Percentiles rank a stretch among this genome's conserved stretches.
Evolutionary conservation across 2,888 invertebrate species (phyloP).

Genomic region (Scaptomyza caliginosa): DNA sequence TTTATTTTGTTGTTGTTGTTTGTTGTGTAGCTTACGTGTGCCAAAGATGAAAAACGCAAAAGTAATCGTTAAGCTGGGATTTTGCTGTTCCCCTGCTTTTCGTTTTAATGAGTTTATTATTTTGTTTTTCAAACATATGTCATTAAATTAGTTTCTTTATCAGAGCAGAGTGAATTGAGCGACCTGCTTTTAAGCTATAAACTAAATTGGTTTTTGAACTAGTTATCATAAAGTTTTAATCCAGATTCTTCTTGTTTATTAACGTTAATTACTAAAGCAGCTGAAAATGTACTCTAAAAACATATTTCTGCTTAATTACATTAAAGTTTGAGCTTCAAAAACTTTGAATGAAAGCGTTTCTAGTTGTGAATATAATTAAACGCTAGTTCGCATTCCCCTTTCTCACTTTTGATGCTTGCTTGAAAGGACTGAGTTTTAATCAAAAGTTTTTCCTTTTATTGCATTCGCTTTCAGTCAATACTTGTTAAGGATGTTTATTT

Average conservation of each 20-base stretch:
- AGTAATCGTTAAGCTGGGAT: slow-evolving; percentile 18
- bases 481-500: neutral
- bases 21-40: neutral
- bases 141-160: neutral
- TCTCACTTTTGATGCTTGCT: neutral
- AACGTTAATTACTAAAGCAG: neutral
- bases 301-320: neutral
- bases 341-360: neutral
- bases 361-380: neutral
- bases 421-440: slow-evolving; percentile 1
- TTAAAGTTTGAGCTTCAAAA: neutral
- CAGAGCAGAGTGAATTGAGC: neutral
- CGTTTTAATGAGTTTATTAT: neutral
- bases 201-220: too few relatives aligned
- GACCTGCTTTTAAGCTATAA: too few relatives aligned
- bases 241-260: neutral
- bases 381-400: neutral
- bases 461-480: neutral
- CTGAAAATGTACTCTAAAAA: neutral
- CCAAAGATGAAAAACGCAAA: slow-evolving; percentile 2
- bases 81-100: neutral
- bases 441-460: neutral
- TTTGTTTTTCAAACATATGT: neutral
- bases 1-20: slow-evolving; percentile 3
- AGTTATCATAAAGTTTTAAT: too few relatives aligned